Evolutionary conservation across 1,140 invertebrate genomes (phyloP).

Genomic region (Planococcus citri): DNA sequence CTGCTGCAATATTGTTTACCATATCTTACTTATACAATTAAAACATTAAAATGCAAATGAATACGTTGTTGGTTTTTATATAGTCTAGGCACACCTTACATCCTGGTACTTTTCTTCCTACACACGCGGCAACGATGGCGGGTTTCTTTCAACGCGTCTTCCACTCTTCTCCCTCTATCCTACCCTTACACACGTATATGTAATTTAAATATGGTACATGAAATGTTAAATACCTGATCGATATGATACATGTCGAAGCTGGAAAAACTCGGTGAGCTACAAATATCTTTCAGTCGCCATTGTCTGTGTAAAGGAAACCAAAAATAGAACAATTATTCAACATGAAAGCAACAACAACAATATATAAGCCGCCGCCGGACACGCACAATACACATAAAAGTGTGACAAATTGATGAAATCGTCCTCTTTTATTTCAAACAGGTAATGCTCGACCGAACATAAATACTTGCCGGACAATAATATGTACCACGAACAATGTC

Average conservation of each 20-base stretch:
- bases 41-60: not conserved
- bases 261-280: slow-evolving; percentile 77
- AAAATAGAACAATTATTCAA: not conserved
- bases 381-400: too few relatives aligned
- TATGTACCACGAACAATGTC: not conserved
- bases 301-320: slow-evolving; percentile 45
- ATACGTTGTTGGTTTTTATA: not conserved
- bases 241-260: slow-evolving; percentile 69
- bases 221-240: slow-evolving; percentile 47
- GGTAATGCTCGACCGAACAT: not conserved
- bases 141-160: not conserved
- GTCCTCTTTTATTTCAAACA: too few relatives aligned
- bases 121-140: not conserved
- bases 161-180: too few relatives aligned
- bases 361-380: not conserved
- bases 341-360: not conserved
- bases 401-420: not conserved
- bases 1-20: not conserved
- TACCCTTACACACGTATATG: too few relatives aligned
- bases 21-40: not conserved
- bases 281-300: slow-evolving; percentile 80
- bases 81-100: not conserved
- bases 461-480: not conserved
- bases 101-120: slow-evolving; percentile 14
- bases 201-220: slow-evolving; percentile 14